Evolutionary conservation across 2,113 vertebrate genomes (phyloP).

Genomic region (Astatoreochromis straeleni): DNA sequence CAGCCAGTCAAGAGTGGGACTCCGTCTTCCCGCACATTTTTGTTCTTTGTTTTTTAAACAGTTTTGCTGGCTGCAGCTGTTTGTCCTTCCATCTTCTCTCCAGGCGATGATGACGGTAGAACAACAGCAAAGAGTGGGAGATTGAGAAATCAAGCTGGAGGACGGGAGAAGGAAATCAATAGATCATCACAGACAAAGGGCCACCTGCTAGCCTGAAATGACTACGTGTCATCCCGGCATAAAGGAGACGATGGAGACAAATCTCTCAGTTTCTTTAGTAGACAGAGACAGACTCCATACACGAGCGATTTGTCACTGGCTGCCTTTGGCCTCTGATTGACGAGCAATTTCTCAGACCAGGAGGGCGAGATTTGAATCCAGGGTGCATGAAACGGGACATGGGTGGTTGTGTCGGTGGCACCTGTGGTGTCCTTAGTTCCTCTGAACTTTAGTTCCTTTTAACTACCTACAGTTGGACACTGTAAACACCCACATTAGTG

Average conservation of each 20-base stretch:
- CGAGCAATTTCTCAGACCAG: neutral
- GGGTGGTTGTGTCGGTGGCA: neutral
- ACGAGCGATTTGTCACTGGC: neutral
- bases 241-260: slow-evolving; percentile 35
- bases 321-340: slow-evolving; percentile 11
- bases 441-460: neutral
- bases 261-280: slow-evolving; percentile 9
- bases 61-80: slow-evolving; percentile 12
- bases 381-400: slow-evolving; percentile 4
- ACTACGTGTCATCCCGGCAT: slow-evolving; percentile 36
- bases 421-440: neutral
- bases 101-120: slow-evolving; percentile 16
- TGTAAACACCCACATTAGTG: neutral
- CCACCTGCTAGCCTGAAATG: slow-evolving; percentile 57
- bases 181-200: slow-evolving; percentile 54
- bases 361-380: slow-evolving; percentile 8
- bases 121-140: slow-evolving; percentile 15
- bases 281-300: slow-evolving; percentile 23
- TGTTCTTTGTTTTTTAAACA: neutral
- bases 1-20: neutral
- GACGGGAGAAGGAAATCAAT: slow-evolving; percentile 49
- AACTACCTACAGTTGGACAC: neutral
- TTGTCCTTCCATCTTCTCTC: neutral
- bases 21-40: neutral
- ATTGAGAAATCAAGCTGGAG: slow-evolving; percentile 28